Percentiles rank a stretch among this genome's conserved stretches.
These are phyloP conservation scores for Stenodema calcarata DNA, from an alignment of 2,888 invertebrate species.

Conservation along the genomic window DNA sequence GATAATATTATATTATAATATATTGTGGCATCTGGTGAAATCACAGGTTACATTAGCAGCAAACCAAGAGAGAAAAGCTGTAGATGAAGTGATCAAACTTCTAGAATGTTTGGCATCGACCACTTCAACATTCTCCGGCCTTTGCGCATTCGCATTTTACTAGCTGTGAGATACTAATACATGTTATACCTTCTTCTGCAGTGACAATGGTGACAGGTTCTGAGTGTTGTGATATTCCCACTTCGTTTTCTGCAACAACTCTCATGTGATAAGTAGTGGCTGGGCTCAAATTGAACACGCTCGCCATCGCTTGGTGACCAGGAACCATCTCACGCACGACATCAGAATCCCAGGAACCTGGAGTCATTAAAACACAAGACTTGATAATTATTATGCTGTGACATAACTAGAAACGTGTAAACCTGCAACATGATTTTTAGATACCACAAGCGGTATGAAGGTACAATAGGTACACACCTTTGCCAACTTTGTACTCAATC, in stretches of 20 bases:
- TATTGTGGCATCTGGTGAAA: too few species aligned
- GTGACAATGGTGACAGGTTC: slow-evolving; percentile 94
- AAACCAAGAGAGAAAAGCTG: too few species aligned
- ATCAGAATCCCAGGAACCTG: slow-evolving; percentile 79
- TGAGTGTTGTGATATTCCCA: slow-evolving; percentile 90
- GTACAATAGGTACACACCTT: slow-evolving; percentile 59
- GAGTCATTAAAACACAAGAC: not conserved
- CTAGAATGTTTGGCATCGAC: too few species aligned
- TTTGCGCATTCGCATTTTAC: too few species aligned
- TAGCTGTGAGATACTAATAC: too few species aligned
- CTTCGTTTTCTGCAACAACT: slow-evolving; percentile 91
- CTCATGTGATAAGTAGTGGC: slow-evolving; percentile 92
- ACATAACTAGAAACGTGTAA: slow-evolving; percentile 36
- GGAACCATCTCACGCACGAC: slow-evolving; percentile 87
- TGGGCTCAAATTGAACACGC: slow-evolving; percentile 85
- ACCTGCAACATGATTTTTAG: too few species aligned
- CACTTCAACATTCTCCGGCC: too few species aligned
- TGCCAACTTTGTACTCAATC: slow-evolving; percentile 83
- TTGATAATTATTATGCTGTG: not conserved
- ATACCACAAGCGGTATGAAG: not conserved
- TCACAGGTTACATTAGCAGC: too few species aligned
- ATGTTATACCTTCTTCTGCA: slow-evolving; percentile 82
- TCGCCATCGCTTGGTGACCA: slow-evolving; percentile 87
- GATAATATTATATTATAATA: too few species aligned
- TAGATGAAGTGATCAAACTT: too few species aligned